phyloP scores from a whole-genome alignment of 1,140 invertebrate species.

The Sycophaga agraensis region DNA sequence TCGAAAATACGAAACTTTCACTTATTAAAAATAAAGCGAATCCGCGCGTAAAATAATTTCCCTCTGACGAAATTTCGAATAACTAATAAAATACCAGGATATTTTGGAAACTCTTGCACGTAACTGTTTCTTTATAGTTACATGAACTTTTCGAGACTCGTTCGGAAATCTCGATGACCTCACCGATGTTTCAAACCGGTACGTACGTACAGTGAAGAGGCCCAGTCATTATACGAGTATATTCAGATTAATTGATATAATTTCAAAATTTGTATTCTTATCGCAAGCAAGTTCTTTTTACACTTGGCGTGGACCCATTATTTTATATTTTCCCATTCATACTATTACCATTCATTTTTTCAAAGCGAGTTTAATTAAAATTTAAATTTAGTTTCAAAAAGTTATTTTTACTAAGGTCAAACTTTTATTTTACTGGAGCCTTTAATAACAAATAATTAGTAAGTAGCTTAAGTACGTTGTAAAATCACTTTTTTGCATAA shows the following conservation, averaged over 20 bases:
- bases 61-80: neutral
- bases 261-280: neutral
- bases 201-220: neutral
- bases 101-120: neutral
- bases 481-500: too few relatives aligned
- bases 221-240: neutral
- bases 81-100: neutral
- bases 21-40: neutral
- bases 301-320: too few relatives aligned
- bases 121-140: neutral
- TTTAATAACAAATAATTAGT: too few relatives aligned
- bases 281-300: too few relatives aligned
- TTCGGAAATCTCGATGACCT: neutral
- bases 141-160: neutral
- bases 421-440: too few relatives aligned
- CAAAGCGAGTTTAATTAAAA: too few relatives aligned
- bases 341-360: too few relatives aligned
- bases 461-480: too few relatives aligned
- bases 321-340: too few relatives aligned
- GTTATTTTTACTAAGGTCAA: too few relatives aligned
- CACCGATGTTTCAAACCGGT: neutral
- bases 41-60: neutral
- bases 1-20: constrained; percentile 4
- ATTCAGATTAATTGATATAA: neutral
- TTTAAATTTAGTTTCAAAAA: too few relatives aligned